Evolutionary conservation across 2,888 invertebrate genomes (phyloP), one percentile per base, ranked within the genome.

Genomic region (Brenthis hecate): DNA sequence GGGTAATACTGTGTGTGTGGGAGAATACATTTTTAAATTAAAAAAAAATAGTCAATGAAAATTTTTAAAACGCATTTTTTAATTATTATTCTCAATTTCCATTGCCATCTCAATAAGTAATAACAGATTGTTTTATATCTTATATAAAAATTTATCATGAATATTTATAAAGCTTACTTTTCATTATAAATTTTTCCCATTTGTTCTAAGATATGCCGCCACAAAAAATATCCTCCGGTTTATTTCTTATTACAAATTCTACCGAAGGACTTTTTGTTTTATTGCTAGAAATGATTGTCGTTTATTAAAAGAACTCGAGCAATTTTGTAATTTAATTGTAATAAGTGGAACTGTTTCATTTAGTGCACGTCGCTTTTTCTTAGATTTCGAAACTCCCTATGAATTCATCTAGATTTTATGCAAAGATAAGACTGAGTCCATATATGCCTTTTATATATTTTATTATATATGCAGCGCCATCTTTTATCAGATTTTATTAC

Each of bases 91-190:
- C 36, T 43, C 36, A 43, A 43, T 43, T 43, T 43, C 36, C 8
- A 43, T 43, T 43, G 36, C 36, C 36, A 43, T 43, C 36, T 43
- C 36, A 50, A 32, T 13, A 28, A 50, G 32, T 13, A 32, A 56
- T 48, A 43, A 16, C 28, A 13, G 36, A n/a, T 16, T 19, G 8
- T 19, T 47, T 47, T 56, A n/a, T 60, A 48, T 66, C 54, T 66
- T 48, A 54, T 32, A 66, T 60, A 54, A 66, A 54, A 65, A 51
- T 65, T 65, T 50, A 55, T 32, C 56, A 66, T 66, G 66, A 61
- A 66, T 61, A 66, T 66, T 66, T 66, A 61, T 66, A 56, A 66
- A 53, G 23, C 13, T 47, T 43, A 61, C 36, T 61, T 61, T 55
- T 32, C 50, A 66, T 66, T 66, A 60, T 8, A 56, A 61, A 50